phyloP scores from a whole-genome alignment of 2,797 vertebrate genomes.

The Tolypeutes matacus region DNA sequence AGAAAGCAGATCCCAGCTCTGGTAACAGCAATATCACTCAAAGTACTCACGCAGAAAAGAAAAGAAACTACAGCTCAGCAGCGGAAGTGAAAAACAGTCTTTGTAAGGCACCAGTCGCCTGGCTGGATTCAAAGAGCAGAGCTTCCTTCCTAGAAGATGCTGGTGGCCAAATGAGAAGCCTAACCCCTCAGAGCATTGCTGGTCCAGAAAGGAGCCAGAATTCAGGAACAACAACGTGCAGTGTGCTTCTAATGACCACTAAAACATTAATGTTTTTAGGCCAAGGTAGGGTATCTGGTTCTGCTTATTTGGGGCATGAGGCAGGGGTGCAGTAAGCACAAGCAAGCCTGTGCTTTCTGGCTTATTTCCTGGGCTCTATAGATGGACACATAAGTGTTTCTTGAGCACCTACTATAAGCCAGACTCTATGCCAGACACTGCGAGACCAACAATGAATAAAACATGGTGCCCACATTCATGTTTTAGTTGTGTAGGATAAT shows the following conservation, averaged over 20 bases:
- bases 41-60: neutral
- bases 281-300: slow-evolving; percentile 78
- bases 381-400: neutral
- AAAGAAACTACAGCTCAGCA: neutral
- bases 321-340: neutral
- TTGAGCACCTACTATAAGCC: neutral
- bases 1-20: neutral
- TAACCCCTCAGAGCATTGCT: slow-evolving; percentile 82
- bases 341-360: slow-evolving; percentile 61
- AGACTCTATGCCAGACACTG: fast-evolving
- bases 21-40: neutral
- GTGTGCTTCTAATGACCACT: slow-evolving; percentile 81
- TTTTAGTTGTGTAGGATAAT: neutral
- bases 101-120: neutral
- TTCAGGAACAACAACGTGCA: slow-evolving; percentile 81
- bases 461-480: too few species aligned
- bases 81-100: neutral
- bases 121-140: slow-evolving; percentile 65
- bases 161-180: slow-evolving; percentile 77
- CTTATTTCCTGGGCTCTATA: neutral
- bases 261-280: slow-evolving; percentile 74
- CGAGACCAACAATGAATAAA: neutral
- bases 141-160: slow-evolving; percentile 80
- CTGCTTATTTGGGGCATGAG: slow-evolving; percentile 58
- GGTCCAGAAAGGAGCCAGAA: slow-evolving; percentile 78